Conservation (phyloP, 2,797 vertebrate species). For the Pangasius krempfi region DNA sequence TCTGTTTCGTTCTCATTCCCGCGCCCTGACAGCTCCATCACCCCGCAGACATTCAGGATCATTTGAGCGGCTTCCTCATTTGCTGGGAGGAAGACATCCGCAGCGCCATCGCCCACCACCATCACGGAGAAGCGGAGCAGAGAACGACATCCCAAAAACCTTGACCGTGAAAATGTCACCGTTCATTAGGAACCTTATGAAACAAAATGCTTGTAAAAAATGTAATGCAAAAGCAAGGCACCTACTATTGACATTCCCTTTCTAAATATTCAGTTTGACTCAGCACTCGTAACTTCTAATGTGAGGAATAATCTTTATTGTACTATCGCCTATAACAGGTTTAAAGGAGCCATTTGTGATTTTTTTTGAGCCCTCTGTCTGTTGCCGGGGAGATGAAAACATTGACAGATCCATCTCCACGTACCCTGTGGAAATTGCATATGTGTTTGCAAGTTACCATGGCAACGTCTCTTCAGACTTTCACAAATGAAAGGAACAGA, state of each 20-base stretch:
- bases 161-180: slow-evolving; percentile 1
- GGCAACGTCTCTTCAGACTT: not conserved
- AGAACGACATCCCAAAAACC: not conserved
- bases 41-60: slow-evolving; percentile 40
- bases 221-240: not conserved
- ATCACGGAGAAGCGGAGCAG: not conserved
- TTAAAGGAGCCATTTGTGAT: not conserved
- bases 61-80: slow-evolving; percentile 29
- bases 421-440: not conserved
- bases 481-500: not conserved
- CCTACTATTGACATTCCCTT: not conserved
- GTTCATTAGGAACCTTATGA: slow-evolving; percentile 15
- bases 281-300: no score
- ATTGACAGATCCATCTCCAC: not conserved
- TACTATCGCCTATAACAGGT: not conserved
- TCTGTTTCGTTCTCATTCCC: slow-evolving; percentile 67
- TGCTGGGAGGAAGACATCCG: slow-evolving; percentile 8
- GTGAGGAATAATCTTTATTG: not conserved
- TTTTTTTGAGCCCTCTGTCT: not conserved
- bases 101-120: not conserved
- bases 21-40: slow-evolving; percentile 62
- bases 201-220: not conserved
- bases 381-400: not conserved
- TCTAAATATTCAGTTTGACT: no score
- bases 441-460: not conserved